Conservation (phyloP, 2,113 vertebrate genomes). For the Progne subis region DNA sequence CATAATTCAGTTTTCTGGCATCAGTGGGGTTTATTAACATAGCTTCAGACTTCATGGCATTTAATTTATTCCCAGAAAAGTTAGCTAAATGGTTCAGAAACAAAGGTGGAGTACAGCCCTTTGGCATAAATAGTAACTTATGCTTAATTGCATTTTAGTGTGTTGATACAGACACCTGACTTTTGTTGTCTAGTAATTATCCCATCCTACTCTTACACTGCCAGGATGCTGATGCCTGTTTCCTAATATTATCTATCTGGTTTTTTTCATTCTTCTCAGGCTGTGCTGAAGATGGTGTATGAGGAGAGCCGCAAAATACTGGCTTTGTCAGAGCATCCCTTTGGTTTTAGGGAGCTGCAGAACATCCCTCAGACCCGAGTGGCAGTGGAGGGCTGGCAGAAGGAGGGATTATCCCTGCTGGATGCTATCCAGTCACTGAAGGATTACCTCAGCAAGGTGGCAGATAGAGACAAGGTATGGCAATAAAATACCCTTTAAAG, state of each 20-base stretch:
- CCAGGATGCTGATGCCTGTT: background rate
- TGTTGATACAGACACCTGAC: background rate
- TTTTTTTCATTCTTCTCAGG: conserved; percentile 61
- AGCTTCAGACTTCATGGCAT: background rate
- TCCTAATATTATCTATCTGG: background rate
- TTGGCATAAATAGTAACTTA: background rate
- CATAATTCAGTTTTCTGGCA: background rate
- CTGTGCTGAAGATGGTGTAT: conserved; percentile 85
- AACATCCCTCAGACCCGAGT: conserved; percentile 17
- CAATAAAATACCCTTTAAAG: background rate
- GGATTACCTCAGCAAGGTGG: conserved; percentile 79
- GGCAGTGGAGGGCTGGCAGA: conserved; percentile 68
- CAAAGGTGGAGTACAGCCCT: background rate
- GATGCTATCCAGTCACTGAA: conserved; percentile 82
- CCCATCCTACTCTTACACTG: background rate
- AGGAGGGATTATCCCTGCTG: conserved; percentile 80
- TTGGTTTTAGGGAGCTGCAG: conserved; percentile 13
- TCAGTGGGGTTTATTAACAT: background rate
- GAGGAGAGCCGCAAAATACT: conserved; percentile 90
- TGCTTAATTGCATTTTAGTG: background rate
- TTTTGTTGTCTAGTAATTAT: background rate
- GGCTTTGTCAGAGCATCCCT: conserved; percentile 81
- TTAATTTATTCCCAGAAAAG: background rate
- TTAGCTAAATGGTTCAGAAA: background rate
- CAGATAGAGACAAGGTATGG: conserved; percentile 81